Evolutionary conservation across 2,888 invertebrate genomes (phyloP).

Genomic region (Exocentrus adspersus): DNA sequence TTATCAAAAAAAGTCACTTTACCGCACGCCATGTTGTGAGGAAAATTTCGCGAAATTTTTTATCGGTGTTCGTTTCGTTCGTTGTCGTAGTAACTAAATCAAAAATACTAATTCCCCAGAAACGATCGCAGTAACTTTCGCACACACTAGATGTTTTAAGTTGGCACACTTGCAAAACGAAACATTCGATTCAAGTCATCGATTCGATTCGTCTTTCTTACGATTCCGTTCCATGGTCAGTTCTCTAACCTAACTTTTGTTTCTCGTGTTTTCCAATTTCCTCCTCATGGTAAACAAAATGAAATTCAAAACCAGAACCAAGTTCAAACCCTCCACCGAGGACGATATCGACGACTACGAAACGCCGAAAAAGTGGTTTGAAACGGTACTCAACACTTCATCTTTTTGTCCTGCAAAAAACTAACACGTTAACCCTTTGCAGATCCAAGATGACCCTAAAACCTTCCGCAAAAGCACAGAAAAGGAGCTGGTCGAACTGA

Average conservation of each 20-base stretch:
- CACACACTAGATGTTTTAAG: neutral
- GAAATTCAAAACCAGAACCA: slow-evolving; percentile 17
- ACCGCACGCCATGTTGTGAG: slow-evolving; percentile 54
- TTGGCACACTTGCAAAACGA: neutral
- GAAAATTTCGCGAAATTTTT: slow-evolving; percentile 1
- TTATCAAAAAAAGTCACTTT: slow-evolving; percentile 55
- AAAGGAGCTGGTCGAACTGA: slow-evolving; percentile 69
- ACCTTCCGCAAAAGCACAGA: slow-evolving; percentile 63
- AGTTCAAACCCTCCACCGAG: slow-evolving; percentile 14
- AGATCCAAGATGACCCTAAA: slow-evolving; percentile 67
- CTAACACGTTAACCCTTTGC: slow-evolving; percentile 26
- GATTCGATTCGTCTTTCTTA: too few relatives aligned
- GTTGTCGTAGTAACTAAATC: slow-evolving; percentile 21
- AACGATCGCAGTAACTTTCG: neutral
- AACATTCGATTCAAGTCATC: too few relatives aligned
- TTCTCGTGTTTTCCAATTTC: too few relatives aligned
- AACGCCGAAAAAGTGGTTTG: slow-evolving; percentile 73
- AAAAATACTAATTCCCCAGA: slow-evolving; percentile 13
- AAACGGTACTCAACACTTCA: slow-evolving; percentile 64
- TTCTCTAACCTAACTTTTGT: too few relatives aligned
- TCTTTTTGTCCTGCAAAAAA: neutral
- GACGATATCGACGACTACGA: slow-evolving; percentile 41
- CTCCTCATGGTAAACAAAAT: slow-evolving; percentile 31
- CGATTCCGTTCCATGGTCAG: too few relatives aligned
- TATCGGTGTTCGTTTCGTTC: neutral